Evolutionary conservation across 2,113 vertebrate species (phyloP), one percentile per base, ranked within the genome.

Genomic region (Trogon surrucura): DNA sequence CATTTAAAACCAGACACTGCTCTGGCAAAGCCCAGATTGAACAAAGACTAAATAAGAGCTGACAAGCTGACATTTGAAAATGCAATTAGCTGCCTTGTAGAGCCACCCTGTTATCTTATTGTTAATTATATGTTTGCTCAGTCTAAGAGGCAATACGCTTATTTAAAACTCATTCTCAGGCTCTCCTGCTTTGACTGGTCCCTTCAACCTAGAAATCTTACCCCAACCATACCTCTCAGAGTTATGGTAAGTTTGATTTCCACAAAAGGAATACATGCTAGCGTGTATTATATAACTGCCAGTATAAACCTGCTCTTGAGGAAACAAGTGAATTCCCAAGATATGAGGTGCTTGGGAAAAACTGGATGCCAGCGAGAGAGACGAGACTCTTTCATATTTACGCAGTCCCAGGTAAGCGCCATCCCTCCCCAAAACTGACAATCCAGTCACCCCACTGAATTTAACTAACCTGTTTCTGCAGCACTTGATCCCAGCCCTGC

Each of bases 11-110:
- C 92, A 95, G 82, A 65, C 72, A 60, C 47, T 8, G 67, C n/a
- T 65, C 75, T 82, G 80, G 73, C 25, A 88, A 89, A 86, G 29
- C 88, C 84, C 78, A 66, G 70, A 90, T 15, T 80, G 93, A 93
- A 23, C 3, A 30, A 82, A 73, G 88, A 73, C 79, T 58, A 80
- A 93, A 92, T 67, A 34, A n/a, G 91, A 95, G 62, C 93, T 80
- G 94, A 94, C 93, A 96, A 88, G 79, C 64, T 95, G 94, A 89
- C 91, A 95, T 96, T 91, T 94, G 78, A 62, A 89, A 88, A 89
- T 58, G 67, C 93, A 85, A 91, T 96, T 95, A 96, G 58, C 65
- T 82, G 79, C 79, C 81, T 91, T 57, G 50, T 75, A 73, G 88
- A 94, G 56, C 77, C 71, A 78, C 80, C 47, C 47, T 80, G n/a